Percentiles rank a stretch among this genome's conserved stretches.
phyloP scores from a whole-genome alignment of 2,797 vertebrate genomes.

The Halcyon badia region DNA sequence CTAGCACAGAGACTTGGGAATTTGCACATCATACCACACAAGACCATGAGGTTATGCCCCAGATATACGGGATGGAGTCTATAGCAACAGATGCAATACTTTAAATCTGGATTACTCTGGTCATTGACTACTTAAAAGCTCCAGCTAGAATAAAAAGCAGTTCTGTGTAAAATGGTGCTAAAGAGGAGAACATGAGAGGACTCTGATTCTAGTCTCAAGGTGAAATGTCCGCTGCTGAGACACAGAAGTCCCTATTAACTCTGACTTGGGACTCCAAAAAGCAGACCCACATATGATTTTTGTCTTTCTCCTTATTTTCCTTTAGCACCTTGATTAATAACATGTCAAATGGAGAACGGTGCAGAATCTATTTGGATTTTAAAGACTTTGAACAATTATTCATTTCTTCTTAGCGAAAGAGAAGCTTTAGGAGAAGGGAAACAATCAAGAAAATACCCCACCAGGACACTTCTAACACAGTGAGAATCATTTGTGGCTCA shows the following conservation, averaged over 20 bases:
- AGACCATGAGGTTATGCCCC: background rate
- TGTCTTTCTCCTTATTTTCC: background rate
- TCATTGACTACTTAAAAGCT: background rate
- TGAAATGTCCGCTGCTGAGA: background rate
- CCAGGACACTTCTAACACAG: background rate
- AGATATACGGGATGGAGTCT: background rate
- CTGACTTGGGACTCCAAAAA: background rate
- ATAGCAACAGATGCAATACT: background rate
- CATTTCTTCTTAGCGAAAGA: background rate
- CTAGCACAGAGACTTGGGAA: background rate
- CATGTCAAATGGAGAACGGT: background rate
- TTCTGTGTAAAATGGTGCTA: background rate
- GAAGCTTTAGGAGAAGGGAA: rapidly evolving
- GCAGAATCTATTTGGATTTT: background rate
- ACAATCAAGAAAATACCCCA: background rate
- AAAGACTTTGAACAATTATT: background rate
- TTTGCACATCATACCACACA: background rate
- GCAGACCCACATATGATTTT: background rate
- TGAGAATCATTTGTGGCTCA: background rate
- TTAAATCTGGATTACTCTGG: background rate
- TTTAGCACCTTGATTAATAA: background rate
- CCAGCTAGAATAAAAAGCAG: rapidly evolving
- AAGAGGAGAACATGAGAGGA: background rate
- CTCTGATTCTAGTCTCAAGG: no score
- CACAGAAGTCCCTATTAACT: rapidly evolving